A percentile compares a stretch with the other conserved stretches of the same genome.
phyloP scores from a whole-genome alignment of 2,113 vertebrate genomes.

The Merops nubicus region DNA sequence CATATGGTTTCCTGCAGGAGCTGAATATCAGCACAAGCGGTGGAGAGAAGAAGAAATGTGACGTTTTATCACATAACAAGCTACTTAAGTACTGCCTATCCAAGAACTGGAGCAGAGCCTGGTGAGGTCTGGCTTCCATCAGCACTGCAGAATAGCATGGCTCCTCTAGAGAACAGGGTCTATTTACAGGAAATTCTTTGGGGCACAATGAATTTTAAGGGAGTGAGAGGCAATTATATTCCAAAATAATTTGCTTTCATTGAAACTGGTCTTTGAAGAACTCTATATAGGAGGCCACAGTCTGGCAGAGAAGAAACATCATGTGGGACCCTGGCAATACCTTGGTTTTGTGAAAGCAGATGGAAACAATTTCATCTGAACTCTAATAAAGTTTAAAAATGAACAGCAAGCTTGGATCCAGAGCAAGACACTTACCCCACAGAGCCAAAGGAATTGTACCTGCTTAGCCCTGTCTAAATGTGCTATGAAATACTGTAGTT shows the following conservation, averaged over 20 bases:
- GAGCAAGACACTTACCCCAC: neutral
- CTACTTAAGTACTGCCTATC: neutral
- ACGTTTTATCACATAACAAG: neutral
- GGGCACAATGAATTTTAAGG: conserved; percentile 16
- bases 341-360: neutral
- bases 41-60: conserved; percentile 2
- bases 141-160: neutral
- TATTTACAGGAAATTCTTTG: neutral
- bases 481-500: neutral
- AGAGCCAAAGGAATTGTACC: neutral
- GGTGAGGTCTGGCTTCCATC: neutral
- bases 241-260: neutral
- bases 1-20: conserved; percentile 50
- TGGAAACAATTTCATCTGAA: conserved; percentile 33
- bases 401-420: neutral
- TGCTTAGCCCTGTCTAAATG: neutral
- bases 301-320: conserved; percentile 3
- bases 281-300: neutral
- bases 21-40: conserved; percentile 6
- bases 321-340: neutral
- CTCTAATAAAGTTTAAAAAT: neutral
- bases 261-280: conserved; percentile 15
- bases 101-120: neutral
- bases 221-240: neutral
- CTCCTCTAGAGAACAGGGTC: neutral